Percentiles rank a stretch among this genome's conserved stretches.
phyloP scores from a whole-genome alignment of 2,888 invertebrate species.

The Hesperia comma region DNA sequence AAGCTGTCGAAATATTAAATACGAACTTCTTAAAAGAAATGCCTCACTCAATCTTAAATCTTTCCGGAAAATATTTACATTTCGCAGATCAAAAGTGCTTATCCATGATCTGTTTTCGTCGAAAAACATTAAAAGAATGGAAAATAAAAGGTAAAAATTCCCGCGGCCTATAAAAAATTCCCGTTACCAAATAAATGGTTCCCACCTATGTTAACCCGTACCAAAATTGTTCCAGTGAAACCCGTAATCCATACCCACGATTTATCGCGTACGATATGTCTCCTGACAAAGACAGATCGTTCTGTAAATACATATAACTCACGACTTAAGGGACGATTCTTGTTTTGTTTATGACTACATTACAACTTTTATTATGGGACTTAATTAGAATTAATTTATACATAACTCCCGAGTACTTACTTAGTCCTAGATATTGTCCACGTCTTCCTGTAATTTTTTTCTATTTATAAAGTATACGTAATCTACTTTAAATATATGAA shows the following conservation, averaged over 20 bases:
- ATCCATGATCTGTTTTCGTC: background rate
- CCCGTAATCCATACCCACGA: slow-evolving; percentile 5
- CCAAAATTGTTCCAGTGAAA: slow-evolving; percentile 9
- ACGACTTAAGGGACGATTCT: background rate
- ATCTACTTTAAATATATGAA: too few relatives aligned
- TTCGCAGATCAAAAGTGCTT: too few relatives aligned
- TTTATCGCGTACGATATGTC: slow-evolving; percentile 21
- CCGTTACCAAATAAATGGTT: slow-evolving; percentile 5
- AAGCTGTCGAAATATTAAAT: too few relatives aligned
- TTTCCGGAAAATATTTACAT: too few relatives aligned
- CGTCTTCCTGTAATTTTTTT: too few relatives aligned
- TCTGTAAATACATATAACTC: background rate
- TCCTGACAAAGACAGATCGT: slow-evolving; percentile 20
- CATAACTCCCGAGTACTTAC: too few relatives aligned
- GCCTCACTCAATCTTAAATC: too few relatives aligned
- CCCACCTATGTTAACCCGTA: slow-evolving; percentile 7
- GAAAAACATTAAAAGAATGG: background rate
- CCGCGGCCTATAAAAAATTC: background rate
- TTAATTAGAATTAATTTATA: too few relatives aligned
- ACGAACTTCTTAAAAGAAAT: too few relatives aligned
- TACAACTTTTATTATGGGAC: background rate
- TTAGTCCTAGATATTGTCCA: too few relatives aligned
- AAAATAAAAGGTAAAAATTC: slow-evolving; percentile 9
- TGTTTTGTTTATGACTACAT: background rate
- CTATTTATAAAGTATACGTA: too few relatives aligned